Conservation (phyloP, 1,140 invertebrate species). For the Drosophila setifemur region DNA sequence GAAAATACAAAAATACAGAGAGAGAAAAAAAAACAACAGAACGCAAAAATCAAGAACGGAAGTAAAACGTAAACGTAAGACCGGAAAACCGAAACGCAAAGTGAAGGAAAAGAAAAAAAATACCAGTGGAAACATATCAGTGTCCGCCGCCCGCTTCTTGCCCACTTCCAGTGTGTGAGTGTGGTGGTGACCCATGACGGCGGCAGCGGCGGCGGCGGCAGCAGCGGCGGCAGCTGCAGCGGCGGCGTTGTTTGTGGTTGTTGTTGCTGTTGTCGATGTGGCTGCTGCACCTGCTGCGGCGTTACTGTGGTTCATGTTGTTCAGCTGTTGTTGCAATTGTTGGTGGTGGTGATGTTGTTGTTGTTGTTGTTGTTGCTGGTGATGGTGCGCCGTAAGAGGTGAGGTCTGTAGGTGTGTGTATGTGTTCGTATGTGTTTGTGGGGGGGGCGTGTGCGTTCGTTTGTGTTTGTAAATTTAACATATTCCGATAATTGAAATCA, state of each 20-base stretch:
- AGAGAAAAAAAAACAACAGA: constrained; percentile 6
- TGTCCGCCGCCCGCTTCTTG: constrained; percentile 89
- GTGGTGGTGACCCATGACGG: constrained; percentile 65
- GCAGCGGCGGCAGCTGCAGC: constrained; percentile 83
- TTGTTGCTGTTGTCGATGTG: constrained; percentile 65
- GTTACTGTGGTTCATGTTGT: constrained; percentile 60
- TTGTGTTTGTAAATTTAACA: constrained; percentile 11
- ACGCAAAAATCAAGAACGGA: constrained; percentile 21
- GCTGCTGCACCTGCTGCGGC: constrained; percentile 45
- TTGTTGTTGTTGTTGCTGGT: constrained; percentile 71
- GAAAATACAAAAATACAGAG: constrained; percentile 6
- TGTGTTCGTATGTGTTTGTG: constrained; percentile 16
- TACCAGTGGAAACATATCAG: constrained; percentile 94
- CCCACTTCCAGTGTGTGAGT: constrained; percentile 85
- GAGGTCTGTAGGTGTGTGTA: constrained; percentile 61
- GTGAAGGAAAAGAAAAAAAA: constrained; percentile 73
- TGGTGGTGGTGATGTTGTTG: constrained; percentile 71
- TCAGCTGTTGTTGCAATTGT: constrained; percentile 67
- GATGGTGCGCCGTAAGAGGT: constrained; percentile 76
- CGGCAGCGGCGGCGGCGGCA: constrained; percentile 83
- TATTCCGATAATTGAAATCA: constrained; percentile 6
- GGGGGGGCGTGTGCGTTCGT: constrained; percentile 15
- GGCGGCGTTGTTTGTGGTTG: constrained; percentile 82
- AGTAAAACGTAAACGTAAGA: constrained; percentile 37
- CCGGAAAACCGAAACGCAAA: constrained; percentile 16